Evolutionary conservation across 2,888 invertebrate genomes (phyloP), one percentile per base, ranked within the genome.

Genomic region (Cheilosia urbana): DNA sequence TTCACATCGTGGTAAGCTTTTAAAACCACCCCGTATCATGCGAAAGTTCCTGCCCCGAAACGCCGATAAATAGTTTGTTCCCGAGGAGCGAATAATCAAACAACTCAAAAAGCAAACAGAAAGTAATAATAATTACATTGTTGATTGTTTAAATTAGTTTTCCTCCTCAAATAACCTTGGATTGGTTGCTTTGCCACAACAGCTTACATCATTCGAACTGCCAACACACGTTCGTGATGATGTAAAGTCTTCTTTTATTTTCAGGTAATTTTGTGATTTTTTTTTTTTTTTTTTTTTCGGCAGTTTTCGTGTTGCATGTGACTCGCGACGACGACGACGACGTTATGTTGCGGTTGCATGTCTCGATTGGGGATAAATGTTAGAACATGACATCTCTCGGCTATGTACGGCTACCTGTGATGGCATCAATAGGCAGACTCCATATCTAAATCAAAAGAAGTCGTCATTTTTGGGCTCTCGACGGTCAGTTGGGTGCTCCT

Each of bases 301-400:
- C 55, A 24, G 37, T 71, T 66, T 80, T 68, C 24, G 49, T 60
- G 65, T 84, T 84, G 84, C 84, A 80, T 84, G 84, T 84, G 75
- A 80, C 69, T 71, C 84, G 80, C 84, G 45, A 79, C n/a, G 37
- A 58, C 45, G 37, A 53, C 19, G 37, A 27, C 27, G 27, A 1
- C 1, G 27, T 65, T 72, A 4, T 27, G 73, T 66, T 79, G 83
- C 37, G 84, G 75, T 84, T 84, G 84, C 84, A 84, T 84, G 84
- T 84, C 66, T 30, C 37, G 53, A 75, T 66, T 17, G 53, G 69
- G 80, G 69, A 58, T 84, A 80, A 84, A 84, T 79, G 65, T 71
- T 84, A 53, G 55, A 78, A 71, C 84, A 84, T 84, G 84, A 80
- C 80, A 84, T 37, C 37, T 37, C 37, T 37, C 37, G 37, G 37